Percentiles rank a stretch among this genome's conserved stretches.
These are phyloP conservation scores for Catharus minimus DNA, from an alignment of 2,113 vertebrate species.

Conservation along the genomic window DNA sequence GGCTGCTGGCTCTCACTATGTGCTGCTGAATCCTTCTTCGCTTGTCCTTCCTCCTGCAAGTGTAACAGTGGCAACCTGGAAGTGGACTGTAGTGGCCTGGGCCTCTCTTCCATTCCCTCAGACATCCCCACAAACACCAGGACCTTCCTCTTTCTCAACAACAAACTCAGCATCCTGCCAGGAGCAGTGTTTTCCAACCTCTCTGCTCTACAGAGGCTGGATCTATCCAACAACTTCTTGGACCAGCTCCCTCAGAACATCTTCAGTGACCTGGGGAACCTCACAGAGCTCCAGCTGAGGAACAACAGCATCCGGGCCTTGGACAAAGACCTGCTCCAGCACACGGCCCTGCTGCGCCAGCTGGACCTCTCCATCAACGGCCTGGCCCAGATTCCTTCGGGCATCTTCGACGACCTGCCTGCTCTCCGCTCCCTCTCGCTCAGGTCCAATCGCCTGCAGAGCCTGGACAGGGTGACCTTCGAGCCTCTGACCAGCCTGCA, in stretches of 20 bases:
- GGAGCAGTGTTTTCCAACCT: constrained; percentile 88
- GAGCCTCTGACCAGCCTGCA: constrained; percentile 91
- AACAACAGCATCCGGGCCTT: constrained; percentile 94
- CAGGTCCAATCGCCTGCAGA: constrained; percentile 90
- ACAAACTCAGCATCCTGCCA: constrained; percentile 86
- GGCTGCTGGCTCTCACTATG: constrained; percentile 80
- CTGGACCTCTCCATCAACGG: constrained; percentile 95
- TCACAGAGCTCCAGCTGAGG: constrained; percentile 88
- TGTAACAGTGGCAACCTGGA: constrained; percentile 84
- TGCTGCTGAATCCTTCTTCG: constrained; percentile 71
- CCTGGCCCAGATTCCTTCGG: constrained; percentile 86
- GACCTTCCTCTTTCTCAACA: constrained; percentile 92
- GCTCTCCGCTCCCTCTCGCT: constrained; percentile 90
- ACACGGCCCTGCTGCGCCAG: constrained; percentile 80
- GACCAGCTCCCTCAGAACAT: constrained; percentile 89
- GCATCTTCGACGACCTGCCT: constrained; percentile 86
- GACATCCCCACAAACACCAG: constrained; percentile 85
- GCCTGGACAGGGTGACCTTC: constrained; percentile 91
- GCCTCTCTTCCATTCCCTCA: constrained; percentile 85
- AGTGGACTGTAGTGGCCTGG: constrained; percentile 90
- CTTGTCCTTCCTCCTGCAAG: constrained; percentile 88
- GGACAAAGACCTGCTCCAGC: constrained; percentile 89
- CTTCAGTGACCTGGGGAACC: constrained; percentile 88
- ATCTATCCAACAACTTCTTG: constrained; percentile 97
- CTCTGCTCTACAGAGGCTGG: constrained; percentile 89